Conservation (phyloP, 2,113 vertebrate species). For the Himantopus leucocephalus region DNA sequence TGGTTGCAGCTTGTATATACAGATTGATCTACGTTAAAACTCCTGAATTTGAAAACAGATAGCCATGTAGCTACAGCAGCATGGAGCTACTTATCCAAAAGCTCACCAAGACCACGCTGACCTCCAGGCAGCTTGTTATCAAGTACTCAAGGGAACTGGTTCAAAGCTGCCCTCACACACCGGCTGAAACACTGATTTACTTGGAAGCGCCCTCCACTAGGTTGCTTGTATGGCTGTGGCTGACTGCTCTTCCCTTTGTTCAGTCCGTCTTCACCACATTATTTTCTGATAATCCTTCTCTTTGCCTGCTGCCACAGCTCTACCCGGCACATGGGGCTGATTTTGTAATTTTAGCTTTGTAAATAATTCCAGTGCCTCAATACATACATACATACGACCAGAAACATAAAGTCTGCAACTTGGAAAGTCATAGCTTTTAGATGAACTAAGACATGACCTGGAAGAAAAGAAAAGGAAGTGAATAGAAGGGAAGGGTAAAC, state of each 20-base stretch:
- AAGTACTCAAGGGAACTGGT: not conserved
- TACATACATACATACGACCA: rapidly evolving
- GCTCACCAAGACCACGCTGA: not conserved
- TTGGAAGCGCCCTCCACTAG: not conserved
- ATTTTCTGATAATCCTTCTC: not conserved
- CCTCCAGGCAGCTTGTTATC: not conserved
- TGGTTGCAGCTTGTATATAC: not conserved
- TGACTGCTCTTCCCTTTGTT: not conserved
- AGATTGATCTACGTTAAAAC: not conserved
- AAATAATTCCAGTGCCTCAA: not conserved
- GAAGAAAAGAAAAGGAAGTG: not conserved
- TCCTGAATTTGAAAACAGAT: not conserved
- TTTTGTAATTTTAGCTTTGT: not conserved
- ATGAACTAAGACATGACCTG: not conserved
- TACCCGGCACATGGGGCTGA: not conserved
- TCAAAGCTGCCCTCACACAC: not conserved
- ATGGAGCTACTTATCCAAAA: not conserved
- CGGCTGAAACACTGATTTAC: not conserved
- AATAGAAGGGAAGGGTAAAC: not conserved
- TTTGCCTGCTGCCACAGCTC: not conserved
- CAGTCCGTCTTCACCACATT: not conserved
- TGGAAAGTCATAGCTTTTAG: not conserved
- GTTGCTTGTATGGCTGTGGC: not conserved
- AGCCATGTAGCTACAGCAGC: not conserved
- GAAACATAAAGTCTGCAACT: not conserved